phyloP scores from a whole-genome alignment of 35 echinoderm and acorn worm genomes.

The Strongylocentrotus purpuratus region DNA sequence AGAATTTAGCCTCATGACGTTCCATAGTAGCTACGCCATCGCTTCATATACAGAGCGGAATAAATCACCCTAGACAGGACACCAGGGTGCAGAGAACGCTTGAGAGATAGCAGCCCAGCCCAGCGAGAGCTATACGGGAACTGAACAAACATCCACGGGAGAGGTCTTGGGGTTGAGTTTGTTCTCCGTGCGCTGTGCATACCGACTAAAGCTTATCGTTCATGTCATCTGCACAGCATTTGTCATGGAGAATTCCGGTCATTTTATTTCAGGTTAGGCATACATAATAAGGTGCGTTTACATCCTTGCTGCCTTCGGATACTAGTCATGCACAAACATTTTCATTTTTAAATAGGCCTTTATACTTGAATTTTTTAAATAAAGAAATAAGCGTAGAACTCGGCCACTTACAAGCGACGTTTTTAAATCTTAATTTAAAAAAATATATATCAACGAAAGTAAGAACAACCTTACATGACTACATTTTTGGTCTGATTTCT shows the following conservation, averaged over 20 bases:
- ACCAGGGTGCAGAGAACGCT: not conserved
- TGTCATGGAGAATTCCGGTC: conserved; percentile 23
- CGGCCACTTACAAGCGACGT: no score
- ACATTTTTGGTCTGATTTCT: no score
- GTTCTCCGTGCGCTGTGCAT: conserved; percentile 16
- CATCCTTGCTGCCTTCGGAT: not conserved
- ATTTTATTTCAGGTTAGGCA: conserved; percentile 4
- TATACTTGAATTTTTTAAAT: not conserved
- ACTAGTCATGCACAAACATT: not conserved
- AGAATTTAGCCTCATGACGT: no score
- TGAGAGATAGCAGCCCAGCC: not conserved
- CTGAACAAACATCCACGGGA: not conserved
- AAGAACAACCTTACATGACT: no score
- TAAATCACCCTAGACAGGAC: not conserved
- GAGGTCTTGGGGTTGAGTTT: conserved; percentile 27
- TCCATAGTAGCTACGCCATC: no score
- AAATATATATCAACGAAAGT: no score
- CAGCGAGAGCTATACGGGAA: not conserved
- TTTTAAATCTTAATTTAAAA: no score
- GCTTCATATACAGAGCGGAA: not conserved
- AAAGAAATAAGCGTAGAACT: no score
- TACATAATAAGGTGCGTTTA: not conserved
- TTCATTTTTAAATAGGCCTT: not conserved
- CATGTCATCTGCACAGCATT: not conserved
- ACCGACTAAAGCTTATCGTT: conserved; percentile 15